These are phyloP conservation scores for Therioaphis trifolii DNA, from an alignment of 2,888 invertebrate species.

Conservation along the genomic window DNA sequence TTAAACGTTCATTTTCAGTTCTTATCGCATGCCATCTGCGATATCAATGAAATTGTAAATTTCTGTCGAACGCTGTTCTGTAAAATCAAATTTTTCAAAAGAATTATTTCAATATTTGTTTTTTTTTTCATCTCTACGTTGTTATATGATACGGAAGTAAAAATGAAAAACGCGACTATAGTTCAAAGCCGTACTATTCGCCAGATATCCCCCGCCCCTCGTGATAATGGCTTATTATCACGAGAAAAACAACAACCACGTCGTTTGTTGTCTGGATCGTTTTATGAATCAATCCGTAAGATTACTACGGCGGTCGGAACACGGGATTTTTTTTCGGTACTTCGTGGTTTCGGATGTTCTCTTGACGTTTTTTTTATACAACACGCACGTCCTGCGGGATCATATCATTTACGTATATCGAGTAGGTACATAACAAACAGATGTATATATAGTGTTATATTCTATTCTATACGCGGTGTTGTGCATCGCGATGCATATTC, in stretches of 20 bases:
- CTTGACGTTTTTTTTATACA: not conserved
- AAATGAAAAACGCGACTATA: not conserved
- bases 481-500: too few relatives aligned
- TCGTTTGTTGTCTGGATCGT: not conserved
- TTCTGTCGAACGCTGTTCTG: not conserved
- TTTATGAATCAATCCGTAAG: conserved; percentile 4
- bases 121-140: too few relatives aligned
- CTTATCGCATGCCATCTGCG: too few relatives aligned
- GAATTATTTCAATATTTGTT: not conserved
- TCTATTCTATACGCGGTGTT: too few relatives aligned
- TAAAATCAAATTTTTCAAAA: not conserved
- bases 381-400: too few relatives aligned
- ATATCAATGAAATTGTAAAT: too few relatives aligned
- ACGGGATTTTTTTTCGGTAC: not conserved
- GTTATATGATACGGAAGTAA: not conserved
- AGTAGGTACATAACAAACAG: too few relatives aligned
- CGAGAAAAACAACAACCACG: not conserved
- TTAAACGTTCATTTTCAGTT: too few relatives aligned
- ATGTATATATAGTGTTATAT: not conserved
- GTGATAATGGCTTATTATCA: not conserved
- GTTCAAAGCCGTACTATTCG: not conserved
- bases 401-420: too few relatives aligned
- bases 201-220: not conserved
- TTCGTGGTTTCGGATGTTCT: not conserved
- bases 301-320: not conserved